Base-by-base conservation (phyloP, 2,113 vertebrate genomes). In the Anhinga anhinga region DNA sequence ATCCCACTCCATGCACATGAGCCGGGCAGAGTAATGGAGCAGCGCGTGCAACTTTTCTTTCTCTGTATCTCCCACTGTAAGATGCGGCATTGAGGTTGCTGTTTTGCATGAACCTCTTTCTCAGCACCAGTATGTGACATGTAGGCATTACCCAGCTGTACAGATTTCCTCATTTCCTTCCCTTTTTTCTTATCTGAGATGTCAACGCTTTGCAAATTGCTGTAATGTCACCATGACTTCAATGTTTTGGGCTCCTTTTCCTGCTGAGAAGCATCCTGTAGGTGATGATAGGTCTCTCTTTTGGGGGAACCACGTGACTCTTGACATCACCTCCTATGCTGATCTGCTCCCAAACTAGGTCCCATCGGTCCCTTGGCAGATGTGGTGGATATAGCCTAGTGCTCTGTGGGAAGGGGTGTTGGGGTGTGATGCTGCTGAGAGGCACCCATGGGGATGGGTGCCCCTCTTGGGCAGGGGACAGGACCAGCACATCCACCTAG, bases 71-170 rank as follows among this genome's bases (percentile, higher is more conserved):
- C 63, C 29, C 19, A 92, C 69, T 44, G 78, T 9, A 38, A 82
- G 49, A 27, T 4, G n/a, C 1, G 2, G 44, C 38, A 8, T 8
- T 10, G 17, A 15, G 0, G 1, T 1, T 44, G 7, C 25, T 27
- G 22, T 38, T 88, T 67, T 50, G 32, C 52, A 32, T 45, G 53
- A 53, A 27, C 25, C 53, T 61, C 45, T 67, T 50, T 30, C 74
- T 77, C 52, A 5, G 73, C 25, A 9, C 44, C 0, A 7, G 5
- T 42, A 11, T 1, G 10, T 62, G 84, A 61, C 3, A 34, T 74
- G 55, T 82, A 18, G 58, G 66, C 87, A 5, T 79, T 66, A 22
- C 40, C 44, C 45, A 30, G 30, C 86, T 69, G 36, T 14, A 14
- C 32, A 55, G 80, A 27, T 63, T 81, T 86, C 55, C 50, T 90